Evolutionary conservation across 37 sponge, comb jelly and placozoan genomes (phyloP).

Genomic region (Tethya wilhelma): DNA sequence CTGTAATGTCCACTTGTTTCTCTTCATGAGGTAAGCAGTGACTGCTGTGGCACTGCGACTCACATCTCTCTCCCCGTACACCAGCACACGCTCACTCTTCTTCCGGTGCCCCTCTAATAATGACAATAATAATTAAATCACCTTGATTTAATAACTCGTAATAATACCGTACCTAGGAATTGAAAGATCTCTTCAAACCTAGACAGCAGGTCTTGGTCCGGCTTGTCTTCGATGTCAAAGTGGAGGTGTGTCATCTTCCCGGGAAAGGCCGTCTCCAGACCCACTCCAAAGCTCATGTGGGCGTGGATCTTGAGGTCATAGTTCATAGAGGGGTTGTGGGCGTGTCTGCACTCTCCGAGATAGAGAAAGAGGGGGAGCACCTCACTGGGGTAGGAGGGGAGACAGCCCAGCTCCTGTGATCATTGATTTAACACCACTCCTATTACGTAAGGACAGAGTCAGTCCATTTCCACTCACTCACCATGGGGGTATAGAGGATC

Average conservation of each 20-base stretch:
- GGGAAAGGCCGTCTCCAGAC: slow-evolving; percentile 54
- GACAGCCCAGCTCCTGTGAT: slow-evolving; percentile 78
- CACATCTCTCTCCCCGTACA: slow-evolving; percentile 69
- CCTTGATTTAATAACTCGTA: background rate
- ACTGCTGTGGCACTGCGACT: slow-evolving; percentile 67
- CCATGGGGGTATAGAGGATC: slow-evolving; percentile 81
- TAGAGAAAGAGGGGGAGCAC: slow-evolving; percentile 89
- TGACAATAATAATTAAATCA: background rate
- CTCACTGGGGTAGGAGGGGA: slow-evolving; percentile 86
- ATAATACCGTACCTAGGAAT: slow-evolving; percentile 65
- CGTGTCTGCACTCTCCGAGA: slow-evolving; percentile 83
- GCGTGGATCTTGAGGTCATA: slow-evolving; percentile 80
- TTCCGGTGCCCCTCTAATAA: slow-evolving; percentile 48
- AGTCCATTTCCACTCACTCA: too few relatives aligned
- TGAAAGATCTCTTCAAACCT: slow-evolving; percentile 64
- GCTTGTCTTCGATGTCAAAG: slow-evolving; percentile 49
- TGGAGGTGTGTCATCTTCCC: slow-evolving; percentile 50
- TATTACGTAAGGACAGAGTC: background rate
- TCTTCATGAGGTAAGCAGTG: slow-evolving; percentile 84
- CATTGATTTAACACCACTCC: background rate
- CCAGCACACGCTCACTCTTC: slow-evolving; percentile 66
- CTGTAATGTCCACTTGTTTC: slow-evolving; percentile 72
- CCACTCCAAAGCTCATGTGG: slow-evolving; percentile 47
- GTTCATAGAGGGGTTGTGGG: slow-evolving; percentile 72
- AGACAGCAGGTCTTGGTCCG: slow-evolving; percentile 36